phyloP scores from a whole-genome alignment of 2,797 vertebrate species.

The Macropodus opercularis region DNA sequence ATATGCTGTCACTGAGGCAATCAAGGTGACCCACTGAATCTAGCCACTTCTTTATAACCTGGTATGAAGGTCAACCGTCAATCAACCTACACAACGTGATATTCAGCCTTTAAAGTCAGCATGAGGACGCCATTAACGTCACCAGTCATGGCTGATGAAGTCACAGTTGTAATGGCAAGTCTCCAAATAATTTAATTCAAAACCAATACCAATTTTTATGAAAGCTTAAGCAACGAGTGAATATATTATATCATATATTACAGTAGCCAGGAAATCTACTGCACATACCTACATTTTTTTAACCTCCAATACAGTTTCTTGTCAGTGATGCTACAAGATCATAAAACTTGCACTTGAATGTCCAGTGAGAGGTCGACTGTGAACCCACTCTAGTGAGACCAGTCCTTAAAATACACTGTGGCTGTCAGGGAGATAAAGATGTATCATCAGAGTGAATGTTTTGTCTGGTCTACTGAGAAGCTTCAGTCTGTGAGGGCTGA shows the following conservation, averaged over 20 bases:
- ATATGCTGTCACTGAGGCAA: slow-evolving; percentile 69
- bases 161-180: slow-evolving; percentile 58
- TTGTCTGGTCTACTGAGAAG: slow-evolving; percentile 49
- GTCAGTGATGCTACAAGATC: slow-evolving; percentile 3
- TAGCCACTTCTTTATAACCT: slow-evolving; percentile 72
- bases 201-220: no score
- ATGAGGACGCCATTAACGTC: slow-evolving; percentile 70
- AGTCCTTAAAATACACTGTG: slow-evolving; percentile 41
- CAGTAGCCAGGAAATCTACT: no score
- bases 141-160: slow-evolving; percentile 72
- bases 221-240: no score
- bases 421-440: slow-evolving; percentile 66
- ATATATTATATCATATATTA: no score
- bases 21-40: slow-evolving; percentile 67
- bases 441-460: slow-evolving; percentile 56
- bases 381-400: slow-evolving; percentile 33
- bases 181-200: no score
- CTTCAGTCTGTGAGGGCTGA: slow-evolving; percentile 44
- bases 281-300: no score
- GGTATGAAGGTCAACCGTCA: slow-evolving; percentile 84
- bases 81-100: slow-evolving; percentile 78
- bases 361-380: slow-evolving; percentile 19
- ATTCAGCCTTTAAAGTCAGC: slow-evolving; percentile 76
- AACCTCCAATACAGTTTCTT: slow-evolving; percentile 6
- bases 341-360: slow-evolving; percentile 26